A percentile compares a stretch with the other conserved stretches of the same genome.
Conservation (phyloP, 2,888 invertebrate genomes). For the Clistopyga incitator region DNA sequence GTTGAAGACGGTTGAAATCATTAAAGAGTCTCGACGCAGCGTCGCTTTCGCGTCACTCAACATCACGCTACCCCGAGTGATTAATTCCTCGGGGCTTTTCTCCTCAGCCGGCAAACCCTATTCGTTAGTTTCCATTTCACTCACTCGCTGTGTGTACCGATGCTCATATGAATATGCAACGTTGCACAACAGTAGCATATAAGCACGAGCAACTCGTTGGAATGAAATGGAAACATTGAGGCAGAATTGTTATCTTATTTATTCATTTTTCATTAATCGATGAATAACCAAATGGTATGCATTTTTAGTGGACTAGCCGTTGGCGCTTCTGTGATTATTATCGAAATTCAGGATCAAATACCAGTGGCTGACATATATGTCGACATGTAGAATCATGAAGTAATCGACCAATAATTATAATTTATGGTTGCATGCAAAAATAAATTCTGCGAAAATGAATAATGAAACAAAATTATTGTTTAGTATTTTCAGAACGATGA, state of each 20-base stretch:
- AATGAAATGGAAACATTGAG: not conserved
- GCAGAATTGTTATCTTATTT: not conserved
- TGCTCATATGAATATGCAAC: slow-evolving; percentile 2
- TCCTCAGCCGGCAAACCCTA: slow-evolving; percentile 38
- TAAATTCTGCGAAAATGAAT: no score
- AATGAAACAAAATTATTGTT: no score
- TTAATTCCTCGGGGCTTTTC: slow-evolving; percentile 69
- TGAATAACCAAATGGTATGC: no score
- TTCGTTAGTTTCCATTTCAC: slow-evolving; percentile 3
- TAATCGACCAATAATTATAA: no score
- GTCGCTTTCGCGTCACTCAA: slow-evolving; percentile 33
- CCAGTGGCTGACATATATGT: no score
- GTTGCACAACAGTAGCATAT: not conserved
- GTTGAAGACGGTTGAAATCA: slow-evolving; percentile 56
- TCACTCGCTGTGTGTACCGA: slow-evolving; percentile 6
- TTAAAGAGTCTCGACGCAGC: slow-evolving; percentile 64
- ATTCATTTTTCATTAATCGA: no score
- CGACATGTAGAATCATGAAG: no score
- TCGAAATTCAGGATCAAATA: no score
- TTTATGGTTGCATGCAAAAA: no score
- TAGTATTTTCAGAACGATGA: no score
- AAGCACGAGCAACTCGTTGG: not conserved
- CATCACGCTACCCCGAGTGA: slow-evolving; percentile 57
- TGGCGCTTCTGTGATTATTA: no score
- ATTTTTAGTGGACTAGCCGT: no score